phyloP scores from a whole-genome alignment of 1,140 invertebrate species.

The Megalonaias nervosa region DNA sequence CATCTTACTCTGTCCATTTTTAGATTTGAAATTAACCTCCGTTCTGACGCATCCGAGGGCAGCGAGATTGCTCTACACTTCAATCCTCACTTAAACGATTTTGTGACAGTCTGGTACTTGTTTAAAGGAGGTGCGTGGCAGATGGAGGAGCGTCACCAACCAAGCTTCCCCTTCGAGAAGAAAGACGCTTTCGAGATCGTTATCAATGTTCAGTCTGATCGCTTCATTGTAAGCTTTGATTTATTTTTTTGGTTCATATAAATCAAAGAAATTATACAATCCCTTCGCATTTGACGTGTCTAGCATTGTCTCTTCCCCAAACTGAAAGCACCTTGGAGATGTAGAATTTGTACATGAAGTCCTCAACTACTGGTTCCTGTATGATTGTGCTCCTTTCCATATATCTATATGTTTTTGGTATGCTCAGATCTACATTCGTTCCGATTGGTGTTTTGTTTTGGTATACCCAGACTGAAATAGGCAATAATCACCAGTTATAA shows the following conservation, averaged over 20 bases:
- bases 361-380: neutral
- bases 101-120: constrained; percentile 82
- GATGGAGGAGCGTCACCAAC: constrained; percentile 79
- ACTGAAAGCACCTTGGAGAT: neutral
- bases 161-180: constrained; percentile 77
- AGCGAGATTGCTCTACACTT: constrained; percentile 85
- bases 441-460: neutral
- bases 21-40: constrained; percentile 80
- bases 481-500: no score
- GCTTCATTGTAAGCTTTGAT: constrained; percentile 41
- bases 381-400: neutral
- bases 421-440: neutral
- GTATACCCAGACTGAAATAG: no score
- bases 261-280: neutral
- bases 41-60: constrained; percentile 78
- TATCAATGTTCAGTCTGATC: constrained; percentile 41
- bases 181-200: constrained; percentile 80
- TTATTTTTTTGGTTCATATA: neutral
- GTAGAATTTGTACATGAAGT: no score
- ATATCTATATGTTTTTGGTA: neutral
- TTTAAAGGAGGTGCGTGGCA: constrained; percentile 79
- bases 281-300: neutral
- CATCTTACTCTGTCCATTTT: constrained; percentile 13
- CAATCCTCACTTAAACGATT: constrained; percentile 73
- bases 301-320: neutral